Percentiles rank a stretch among this genome's conserved stretches.
Evolutionary conservation across 2,888 invertebrate genomes (phyloP).

Genomic region (Aphodius sticticus): DNA sequence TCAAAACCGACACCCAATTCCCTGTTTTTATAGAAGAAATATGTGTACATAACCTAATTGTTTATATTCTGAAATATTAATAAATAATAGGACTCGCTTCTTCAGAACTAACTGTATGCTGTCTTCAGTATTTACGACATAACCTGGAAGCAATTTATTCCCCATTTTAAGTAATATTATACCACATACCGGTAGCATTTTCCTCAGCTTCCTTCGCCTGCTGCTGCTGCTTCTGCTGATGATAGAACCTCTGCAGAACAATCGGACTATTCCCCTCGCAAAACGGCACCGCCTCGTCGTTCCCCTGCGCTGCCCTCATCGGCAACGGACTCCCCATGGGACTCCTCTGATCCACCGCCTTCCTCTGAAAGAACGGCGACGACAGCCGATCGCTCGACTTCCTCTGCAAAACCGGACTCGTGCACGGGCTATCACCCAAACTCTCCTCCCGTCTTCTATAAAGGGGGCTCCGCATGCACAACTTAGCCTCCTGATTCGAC

Average conservation of each 20-base stretch:
- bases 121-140: too few species aligned
- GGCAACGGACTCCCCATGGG: constrained; percentile 59
- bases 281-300: constrained; percentile 37
- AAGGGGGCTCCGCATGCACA: constrained; percentile 11
- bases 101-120: too few species aligned
- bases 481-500: constrained; percentile 24
- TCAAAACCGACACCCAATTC: too few species aligned
- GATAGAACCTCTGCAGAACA: constrained; percentile 79
- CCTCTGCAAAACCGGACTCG: constrained; percentile 38
- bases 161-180: not conserved
- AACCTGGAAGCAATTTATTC: too few species aligned
- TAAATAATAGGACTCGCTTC: too few species aligned
- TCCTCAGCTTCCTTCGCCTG: constrained; percentile 61
- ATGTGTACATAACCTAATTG: too few species aligned
- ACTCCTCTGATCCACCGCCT: constrained; percentile 47
- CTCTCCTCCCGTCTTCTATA: constrained; percentile 24
- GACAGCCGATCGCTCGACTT: constrained; percentile 29
- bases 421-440: constrained; percentile 33
- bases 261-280: constrained; percentile 71
- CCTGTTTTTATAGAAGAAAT: too few species aligned
- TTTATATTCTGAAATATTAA: too few species aligned
- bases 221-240: constrained; percentile 77
- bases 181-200: constrained; percentile 40
- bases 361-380: constrained; percentile 48
- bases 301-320: constrained; percentile 53